Percentiles rank a stretch among this genome's conserved stretches.
These are phyloP conservation scores for Lethrus apterus DNA, from an alignment of 1,140 invertebrate species.

Conservation along the genomic window DNA sequence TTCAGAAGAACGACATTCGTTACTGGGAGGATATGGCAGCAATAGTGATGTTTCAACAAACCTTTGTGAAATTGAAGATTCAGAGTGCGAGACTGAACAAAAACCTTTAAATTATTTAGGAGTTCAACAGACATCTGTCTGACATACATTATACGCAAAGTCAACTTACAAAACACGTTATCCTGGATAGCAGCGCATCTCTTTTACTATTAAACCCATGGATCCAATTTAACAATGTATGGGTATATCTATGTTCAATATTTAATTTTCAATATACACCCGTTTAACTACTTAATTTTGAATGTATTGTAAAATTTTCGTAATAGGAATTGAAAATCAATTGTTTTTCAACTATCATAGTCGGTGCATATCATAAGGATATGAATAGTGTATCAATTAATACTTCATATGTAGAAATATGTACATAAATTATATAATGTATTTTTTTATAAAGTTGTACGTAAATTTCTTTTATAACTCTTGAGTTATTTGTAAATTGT, in stretches of 20 bases:
- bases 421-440: conserved; percentile 13
- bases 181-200: conserved; percentile 27
- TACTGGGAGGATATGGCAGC: conserved; percentile 61
- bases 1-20: conserved; percentile 65
- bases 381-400: conserved; percentile 7
- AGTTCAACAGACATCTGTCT: conserved; percentile 53
- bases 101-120: conserved; percentile 48
- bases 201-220: conserved; percentile 18
- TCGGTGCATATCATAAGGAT: conserved; percentile 13
- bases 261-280: too few relatives aligned
- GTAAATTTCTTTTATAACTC: too few relatives aligned
- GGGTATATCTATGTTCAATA: too few relatives aligned
- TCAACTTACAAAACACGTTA: conserved; percentile 24
- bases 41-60: conserved; percentile 80
- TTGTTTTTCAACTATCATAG: conserved; percentile 9
- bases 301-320: not conserved
- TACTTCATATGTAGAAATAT: conserved; percentile 1
- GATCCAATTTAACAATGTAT: conserved; percentile 2
- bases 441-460: conserved; percentile 13
- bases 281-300: too few relatives aligned
- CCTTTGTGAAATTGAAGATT: conserved; percentile 89
- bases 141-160: conserved; percentile 36
- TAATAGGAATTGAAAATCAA: conserved; percentile 7
- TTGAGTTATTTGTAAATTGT: too few relatives aligned
- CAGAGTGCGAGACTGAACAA: conserved; percentile 61